Percentiles rank a stretch among this genome's conserved stretches.
Evolutionary conservation across 2,888 invertebrate species (phyloP).

Genomic region (Eretmocerus hayati): DNA sequence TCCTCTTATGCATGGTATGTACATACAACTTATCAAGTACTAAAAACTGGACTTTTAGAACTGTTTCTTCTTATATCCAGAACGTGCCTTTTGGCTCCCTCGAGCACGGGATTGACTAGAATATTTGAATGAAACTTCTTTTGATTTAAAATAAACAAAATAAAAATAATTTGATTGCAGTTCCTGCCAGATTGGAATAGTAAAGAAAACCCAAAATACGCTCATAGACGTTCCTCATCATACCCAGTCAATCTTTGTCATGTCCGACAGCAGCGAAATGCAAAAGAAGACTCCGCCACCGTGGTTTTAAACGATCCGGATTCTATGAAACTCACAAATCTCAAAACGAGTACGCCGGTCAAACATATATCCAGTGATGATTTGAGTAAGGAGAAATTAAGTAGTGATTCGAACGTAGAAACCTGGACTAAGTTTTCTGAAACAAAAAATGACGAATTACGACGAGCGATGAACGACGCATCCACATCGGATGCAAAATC

Average conservation of each 20-base stretch:
- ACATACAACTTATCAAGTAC: too few relatives aligned
- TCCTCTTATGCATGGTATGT: too few relatives aligned
- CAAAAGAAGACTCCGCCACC: too few relatives aligned
- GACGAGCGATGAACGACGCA: conserved; percentile 5
- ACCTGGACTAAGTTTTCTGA: conserved; percentile 37
- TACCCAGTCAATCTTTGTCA: conserved; percentile 38
- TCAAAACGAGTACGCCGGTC: too few relatives aligned
- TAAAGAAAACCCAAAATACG: conserved; percentile 36
- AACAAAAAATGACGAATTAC: conserved; percentile 20
- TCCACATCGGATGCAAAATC: background rate
- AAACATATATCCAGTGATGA: too few relatives aligned
- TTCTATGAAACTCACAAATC: too few relatives aligned
- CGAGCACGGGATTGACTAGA: too few relatives aligned
- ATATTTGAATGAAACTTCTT: background rate
- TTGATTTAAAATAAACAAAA: too few relatives aligned
- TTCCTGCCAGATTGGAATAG: conserved; percentile 37
- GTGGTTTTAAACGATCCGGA: too few relatives aligned
- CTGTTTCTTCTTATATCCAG: too few relatives aligned
- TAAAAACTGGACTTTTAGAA: too few relatives aligned
- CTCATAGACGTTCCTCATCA: conserved; percentile 41
- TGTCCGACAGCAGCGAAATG: conserved; percentile 1
- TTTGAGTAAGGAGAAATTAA: conserved; percentile 7
- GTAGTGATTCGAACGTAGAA: conserved; percentile 26
- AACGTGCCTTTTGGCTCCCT: background rate
- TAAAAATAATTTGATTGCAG: conserved; percentile 26